Evolutionary conservation across 2,797 vertebrate genomes (phyloP), one percentile per base, ranked within the genome.

Genomic region (Sebastes flavidus): DNA sequence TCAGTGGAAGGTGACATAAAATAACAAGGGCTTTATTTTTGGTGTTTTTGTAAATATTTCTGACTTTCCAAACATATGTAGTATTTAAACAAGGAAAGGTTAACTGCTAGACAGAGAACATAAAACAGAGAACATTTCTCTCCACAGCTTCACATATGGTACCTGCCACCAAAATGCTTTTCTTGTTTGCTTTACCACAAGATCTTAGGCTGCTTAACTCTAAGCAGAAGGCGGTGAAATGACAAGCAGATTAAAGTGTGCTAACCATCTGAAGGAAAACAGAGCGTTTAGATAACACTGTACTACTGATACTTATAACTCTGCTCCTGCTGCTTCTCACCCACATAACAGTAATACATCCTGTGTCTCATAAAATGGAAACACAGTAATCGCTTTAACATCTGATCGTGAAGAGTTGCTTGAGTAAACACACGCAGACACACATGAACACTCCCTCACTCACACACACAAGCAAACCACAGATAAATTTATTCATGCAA

Each of bases 401-500:
- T 90, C 81, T 86, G 79, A 88, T 87, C 38, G 34, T 72, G 49
- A 85, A 83, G 71, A 82, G 74, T 59, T 82, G 86, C 85, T 86
- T 74, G 59, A 89, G 81, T 81, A 91, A 88, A 86, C 78, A 90
- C 78, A 78, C 59, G 24, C 78, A 88, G 38, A 90, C 78, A 87
- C 68, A 90, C 72, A 91, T 71, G 18, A 42, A 88, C 59, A 84
- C 71, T 68, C 81, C 38, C 56, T 38, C 34, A 24, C 59, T 85
- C 72, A 75, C 70, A 79, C 24, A 80, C 30, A 71, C 52, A 65
- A 24, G 72, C 72, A 80, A 56, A 68, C 24, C 75, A 74, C 60
- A 83, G 80, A 89, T 81, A 82, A 63, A 84, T 86, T 10, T 83
- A 86, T 86, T 93, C 83, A 92, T 88, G 78, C 84, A 91, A 85